Base-by-base conservation (phyloP, 2,888 invertebrate genomes). In the Lepidocyrtinus sp. region DNA sequence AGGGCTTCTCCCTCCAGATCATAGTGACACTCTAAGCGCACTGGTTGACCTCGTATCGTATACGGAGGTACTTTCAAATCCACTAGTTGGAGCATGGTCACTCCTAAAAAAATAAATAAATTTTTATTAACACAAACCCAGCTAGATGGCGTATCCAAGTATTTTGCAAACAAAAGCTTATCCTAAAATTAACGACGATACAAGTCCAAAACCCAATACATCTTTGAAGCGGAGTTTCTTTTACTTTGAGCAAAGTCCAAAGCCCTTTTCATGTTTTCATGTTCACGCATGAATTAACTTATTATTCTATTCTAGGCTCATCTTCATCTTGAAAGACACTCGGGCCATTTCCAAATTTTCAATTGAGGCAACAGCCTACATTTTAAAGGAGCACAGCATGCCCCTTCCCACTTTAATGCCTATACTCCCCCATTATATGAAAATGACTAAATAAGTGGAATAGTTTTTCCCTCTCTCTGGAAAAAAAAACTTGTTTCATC, bases 61-160 rank as follows among this genome's bases (percentile, higher is more conserved):
- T 95, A 94, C 84, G 93, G 92, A 19, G 96, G 96, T 88, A 96
- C 93, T 86, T 93, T 91, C 76, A 96, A 90, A 88, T 95, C 95
- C 85, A 93, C 91, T 88, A 96, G 91, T 87, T 93, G 92, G 87
- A 96, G 90, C 84, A 92, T 89, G 74, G 88, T 88, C 59, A 90
- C 91, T 75, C 89, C 87, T 87, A 88, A 88, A 90, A 88, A 7
- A 88, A 88, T 50, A 69, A 62, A 70, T 46, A 7, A 55, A 55
- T 9, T 36, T 36, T 36, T 12, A 36, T 36, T 36, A 9, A n/a
- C n/a, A n/a, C n/a, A n/a, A n/a, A n/a, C n/a, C n/a, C n/a, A n/a
- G n/a, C n/a, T n/a, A 17, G 63, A 67, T 61, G 17, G 61, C 9
- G 21, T 61, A 21, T 46, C 12, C 21, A 7, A 61, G 61, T 5